phyloP scores from a whole-genome alignment of 2,113 vertebrate species.

The Lathamus discolor region DNA sequence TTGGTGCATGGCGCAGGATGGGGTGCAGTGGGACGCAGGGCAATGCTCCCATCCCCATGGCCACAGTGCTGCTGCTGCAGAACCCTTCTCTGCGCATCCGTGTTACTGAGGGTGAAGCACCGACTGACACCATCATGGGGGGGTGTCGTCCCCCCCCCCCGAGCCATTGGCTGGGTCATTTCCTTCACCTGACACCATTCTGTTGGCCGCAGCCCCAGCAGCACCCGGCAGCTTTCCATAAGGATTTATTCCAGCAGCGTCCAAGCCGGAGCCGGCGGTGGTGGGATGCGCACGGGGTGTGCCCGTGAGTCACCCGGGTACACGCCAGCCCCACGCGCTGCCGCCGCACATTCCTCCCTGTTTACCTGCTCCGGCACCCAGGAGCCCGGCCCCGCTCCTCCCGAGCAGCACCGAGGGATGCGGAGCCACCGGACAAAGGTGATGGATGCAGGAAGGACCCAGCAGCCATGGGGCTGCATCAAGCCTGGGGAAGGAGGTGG shows the following conservation, averaged over 20 bases:
- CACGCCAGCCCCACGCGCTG: not conserved
- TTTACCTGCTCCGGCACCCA: not conserved
- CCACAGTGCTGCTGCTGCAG: not conserved
- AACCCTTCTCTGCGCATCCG: not conserved
- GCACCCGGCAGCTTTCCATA: not conserved
- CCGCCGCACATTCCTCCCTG: not conserved
- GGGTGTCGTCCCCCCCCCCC: not conserved
- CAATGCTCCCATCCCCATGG: not conserved
- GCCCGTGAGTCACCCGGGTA: constrained; percentile 29
- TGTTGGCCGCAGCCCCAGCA: not conserved
- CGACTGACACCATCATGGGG: rapidly evolving
- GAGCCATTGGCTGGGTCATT: not conserved
- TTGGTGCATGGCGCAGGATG: not conserved
- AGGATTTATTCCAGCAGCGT: not conserved
- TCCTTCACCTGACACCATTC: not conserved
- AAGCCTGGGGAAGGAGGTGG: not conserved
- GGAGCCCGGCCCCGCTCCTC: not conserved
- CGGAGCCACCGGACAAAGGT: not conserved
- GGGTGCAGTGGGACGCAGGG: not conserved
- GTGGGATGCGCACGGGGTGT: not conserved
- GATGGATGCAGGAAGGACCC: not conserved
- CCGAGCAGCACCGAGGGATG: rapidly evolving
- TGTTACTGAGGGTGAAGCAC: not conserved
- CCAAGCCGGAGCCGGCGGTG: not conserved
- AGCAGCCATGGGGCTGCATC: not conserved